phyloP scores from a whole-genome alignment of 2,797 vertebrate species.

The Platalea minor region DNA sequence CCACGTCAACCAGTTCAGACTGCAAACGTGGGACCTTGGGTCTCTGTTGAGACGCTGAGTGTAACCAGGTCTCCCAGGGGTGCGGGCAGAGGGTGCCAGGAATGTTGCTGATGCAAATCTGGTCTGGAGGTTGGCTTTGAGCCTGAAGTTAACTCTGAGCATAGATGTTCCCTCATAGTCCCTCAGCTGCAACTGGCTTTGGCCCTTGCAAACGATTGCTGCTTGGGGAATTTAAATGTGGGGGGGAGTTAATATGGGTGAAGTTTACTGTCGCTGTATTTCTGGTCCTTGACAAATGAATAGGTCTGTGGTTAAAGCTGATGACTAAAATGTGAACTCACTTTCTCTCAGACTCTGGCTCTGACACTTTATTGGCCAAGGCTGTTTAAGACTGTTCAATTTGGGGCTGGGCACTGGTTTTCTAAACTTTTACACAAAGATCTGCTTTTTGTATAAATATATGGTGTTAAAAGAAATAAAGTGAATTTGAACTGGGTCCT shows the following conservation, averaged over 20 bases:
- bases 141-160: neutral
- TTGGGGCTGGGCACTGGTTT: neutral
- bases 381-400: neutral
- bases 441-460: neutral
- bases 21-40: neutral
- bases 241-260: neutral
- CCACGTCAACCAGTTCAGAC: accelerated
- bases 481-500: neutral
- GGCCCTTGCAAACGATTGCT: neutral
- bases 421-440: neutral
- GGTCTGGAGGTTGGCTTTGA: neutral
- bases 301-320: neutral
- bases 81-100: neutral
- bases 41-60: neutral
- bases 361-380: neutral
- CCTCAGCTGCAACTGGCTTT: neutral
- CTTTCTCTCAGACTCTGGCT: neutral
- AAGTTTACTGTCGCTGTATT: accelerated
- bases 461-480: neutral
- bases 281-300: neutral
- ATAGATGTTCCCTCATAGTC: accelerated
- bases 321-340: neutral
- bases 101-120: neutral
- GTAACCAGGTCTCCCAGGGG: neutral
- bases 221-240: neutral